Percentiles rank a stretch among this genome's conserved stretches.
These are phyloP conservation scores for Rousettus leschenaultii DNA, from an alignment of 2,113 vertebrate species.

Conservation along the genomic window DNA sequence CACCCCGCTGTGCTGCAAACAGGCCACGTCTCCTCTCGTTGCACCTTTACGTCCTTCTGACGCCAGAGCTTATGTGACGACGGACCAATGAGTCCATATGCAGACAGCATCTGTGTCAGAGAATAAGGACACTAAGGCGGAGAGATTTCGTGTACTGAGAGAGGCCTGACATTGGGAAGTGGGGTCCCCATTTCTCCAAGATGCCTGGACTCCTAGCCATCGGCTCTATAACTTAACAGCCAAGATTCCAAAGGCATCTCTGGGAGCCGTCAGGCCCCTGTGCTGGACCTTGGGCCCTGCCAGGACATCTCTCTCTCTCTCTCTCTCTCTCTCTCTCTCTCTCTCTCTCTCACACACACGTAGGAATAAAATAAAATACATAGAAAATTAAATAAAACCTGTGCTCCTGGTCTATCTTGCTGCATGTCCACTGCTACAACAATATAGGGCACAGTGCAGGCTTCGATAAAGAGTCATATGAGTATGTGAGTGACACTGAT, in stretches of 20 bases:
- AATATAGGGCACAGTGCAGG: neutral
- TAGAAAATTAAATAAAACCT: neutral
- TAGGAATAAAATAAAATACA: neutral
- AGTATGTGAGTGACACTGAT: neutral
- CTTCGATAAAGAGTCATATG: neutral
- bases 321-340: no score
- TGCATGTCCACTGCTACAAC: neutral
- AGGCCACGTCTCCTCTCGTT: neutral
- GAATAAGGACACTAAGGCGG: neutral
- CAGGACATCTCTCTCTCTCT: neutral
- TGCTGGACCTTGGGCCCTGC: neutral
- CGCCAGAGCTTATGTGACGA: neutral
- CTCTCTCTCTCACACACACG: neutral
- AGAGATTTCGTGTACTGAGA: neutral
- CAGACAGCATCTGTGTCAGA: neutral
- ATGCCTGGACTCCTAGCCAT: neutral
- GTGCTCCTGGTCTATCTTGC: neutral
- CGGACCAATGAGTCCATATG: neutral
- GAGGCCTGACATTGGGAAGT: neutral
- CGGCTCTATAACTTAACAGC: neutral
- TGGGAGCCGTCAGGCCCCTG: neutral
- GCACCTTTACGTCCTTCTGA: neutral
- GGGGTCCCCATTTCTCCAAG: accelerated
- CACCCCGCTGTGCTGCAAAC: neutral
- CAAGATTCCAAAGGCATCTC: neutral